Percentiles rank a stretch among this genome's conserved stretches.
Conservation (phyloP, 2,113 vertebrate genomes). For the Eulacestoma nigropectus region DNA sequence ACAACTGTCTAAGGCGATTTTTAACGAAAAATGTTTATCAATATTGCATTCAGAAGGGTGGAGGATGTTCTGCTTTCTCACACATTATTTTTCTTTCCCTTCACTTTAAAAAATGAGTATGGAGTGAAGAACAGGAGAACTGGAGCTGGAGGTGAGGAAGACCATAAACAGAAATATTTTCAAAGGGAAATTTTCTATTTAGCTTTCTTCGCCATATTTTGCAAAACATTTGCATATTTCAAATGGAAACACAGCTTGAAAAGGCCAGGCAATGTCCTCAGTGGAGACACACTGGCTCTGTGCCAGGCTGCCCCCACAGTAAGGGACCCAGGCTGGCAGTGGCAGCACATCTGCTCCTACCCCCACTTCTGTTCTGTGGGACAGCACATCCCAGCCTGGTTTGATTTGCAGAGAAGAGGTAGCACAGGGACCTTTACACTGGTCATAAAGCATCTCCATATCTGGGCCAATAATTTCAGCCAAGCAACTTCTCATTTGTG, state of each 20-base stretch:
- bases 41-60: background rate
- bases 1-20: background rate
- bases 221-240: background rate
- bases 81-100: background rate
- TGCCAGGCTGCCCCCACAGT: background rate
- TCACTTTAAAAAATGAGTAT: background rate
- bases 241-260: background rate
- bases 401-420: background rate
- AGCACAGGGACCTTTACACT: background rate
- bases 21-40: background rate
- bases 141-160: background rate
- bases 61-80: background rate
- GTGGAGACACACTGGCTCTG: rapidly evolving
- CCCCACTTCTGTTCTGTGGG: background rate
- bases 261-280: background rate
- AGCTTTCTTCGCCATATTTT: background rate
- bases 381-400: background rate
- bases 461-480: background rate
- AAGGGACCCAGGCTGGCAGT: background rate
- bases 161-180: background rate
- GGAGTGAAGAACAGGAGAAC: background rate
- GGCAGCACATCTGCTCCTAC: background rate
- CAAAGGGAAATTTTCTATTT: background rate
- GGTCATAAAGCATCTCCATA: background rate
- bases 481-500: background rate